A percentile compares a stretch with the other conserved stretches of the same genome.
phyloP scores from a whole-genome alignment of 2,888 invertebrate genomes.

The Cacoxenus indagator region DNA sequence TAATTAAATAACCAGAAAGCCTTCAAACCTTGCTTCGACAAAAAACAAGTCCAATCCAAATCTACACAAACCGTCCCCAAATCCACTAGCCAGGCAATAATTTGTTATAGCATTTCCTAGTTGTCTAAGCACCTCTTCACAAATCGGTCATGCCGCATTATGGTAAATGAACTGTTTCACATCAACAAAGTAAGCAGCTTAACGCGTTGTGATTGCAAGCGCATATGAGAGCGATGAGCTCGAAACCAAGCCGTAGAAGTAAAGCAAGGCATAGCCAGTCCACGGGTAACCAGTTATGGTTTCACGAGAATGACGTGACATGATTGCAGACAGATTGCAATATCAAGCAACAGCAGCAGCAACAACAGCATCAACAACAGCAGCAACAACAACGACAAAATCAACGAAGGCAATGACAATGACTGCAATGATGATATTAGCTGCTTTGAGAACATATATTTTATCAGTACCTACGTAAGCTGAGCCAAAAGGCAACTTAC shows the following conservation, averaged over 20 bases:
- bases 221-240: not conserved
- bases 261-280: conserved; percentile 38
- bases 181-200: conserved; percentile 1
- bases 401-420: too few species aligned
- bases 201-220: not conserved
- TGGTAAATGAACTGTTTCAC: conserved; percentile 24
- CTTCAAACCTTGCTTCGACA: too few species aligned
- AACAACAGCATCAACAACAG: not conserved
- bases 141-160: conserved; percentile 7
- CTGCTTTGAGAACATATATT: conserved; percentile 12
- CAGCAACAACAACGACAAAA: conserved; percentile 38
- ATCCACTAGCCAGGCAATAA: too few species aligned
- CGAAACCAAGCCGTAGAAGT: conserved; percentile 27
- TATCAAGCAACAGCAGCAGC: conserved; percentile 36
- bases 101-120: too few species aligned
- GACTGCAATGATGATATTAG: conserved; percentile 40
- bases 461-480: conserved; percentile 1
- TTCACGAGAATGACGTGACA: conserved; percentile 54
- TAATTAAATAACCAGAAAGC: too few species aligned
- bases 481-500: conserved; percentile 37
- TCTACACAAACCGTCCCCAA: too few species aligned
- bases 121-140: not conserved
- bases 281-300: conserved; percentile 35
- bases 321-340: conserved; percentile 63
- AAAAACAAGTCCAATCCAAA: too few species aligned